A percentile compares a stretch with the other conserved stretches of the same genome.
phyloP scores from a whole-genome alignment of 1,140 invertebrate genomes.

The Portunus trituberculatus region DNA sequence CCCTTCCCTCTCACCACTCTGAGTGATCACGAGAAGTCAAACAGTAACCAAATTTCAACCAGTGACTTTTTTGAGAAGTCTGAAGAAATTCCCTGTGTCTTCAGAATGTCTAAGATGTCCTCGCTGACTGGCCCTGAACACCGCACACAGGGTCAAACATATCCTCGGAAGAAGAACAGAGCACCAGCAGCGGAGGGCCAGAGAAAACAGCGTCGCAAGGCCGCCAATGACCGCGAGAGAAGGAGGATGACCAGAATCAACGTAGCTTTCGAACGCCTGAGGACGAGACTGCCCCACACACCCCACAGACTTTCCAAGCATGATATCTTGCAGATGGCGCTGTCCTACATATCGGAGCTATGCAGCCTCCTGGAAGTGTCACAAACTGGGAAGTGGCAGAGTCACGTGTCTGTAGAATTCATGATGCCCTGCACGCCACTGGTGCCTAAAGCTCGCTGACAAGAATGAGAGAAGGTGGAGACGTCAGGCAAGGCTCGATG shows the following conservation, averaged over 20 bases:
- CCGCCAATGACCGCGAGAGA: slow-evolving; percentile 81
- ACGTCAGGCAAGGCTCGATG: too few species aligned
- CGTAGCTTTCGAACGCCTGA: slow-evolving; percentile 80
- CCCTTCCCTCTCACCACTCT: background rate
- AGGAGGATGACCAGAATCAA: slow-evolving; percentile 81
- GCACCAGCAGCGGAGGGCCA: background rate
- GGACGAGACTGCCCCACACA: slow-evolving; percentile 80
- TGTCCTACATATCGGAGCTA: slow-evolving; percentile 81
- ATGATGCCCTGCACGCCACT: background rate
- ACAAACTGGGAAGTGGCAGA: background rate
- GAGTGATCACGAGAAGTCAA: background rate
- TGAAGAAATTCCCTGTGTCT: background rate
- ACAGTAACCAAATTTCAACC: background rate
- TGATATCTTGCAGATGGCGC: slow-evolving; percentile 82
- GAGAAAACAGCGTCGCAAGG: slow-evolving; percentile 72
- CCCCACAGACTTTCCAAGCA: slow-evolving; percentile 82
- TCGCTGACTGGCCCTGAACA: too few species aligned
- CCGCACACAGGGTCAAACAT: background rate
- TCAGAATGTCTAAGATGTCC: too few species aligned
- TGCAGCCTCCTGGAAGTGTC: slow-evolving; percentile 75
- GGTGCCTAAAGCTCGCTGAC: background rate
- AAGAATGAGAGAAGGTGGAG: background rate
- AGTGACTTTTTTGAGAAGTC: background rate
- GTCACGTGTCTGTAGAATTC: background rate
- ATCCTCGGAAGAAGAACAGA: background rate